phyloP scores from a whole-genome alignment of 1,140 invertebrate genomes.

The Drosophila kepulauana region DNA sequence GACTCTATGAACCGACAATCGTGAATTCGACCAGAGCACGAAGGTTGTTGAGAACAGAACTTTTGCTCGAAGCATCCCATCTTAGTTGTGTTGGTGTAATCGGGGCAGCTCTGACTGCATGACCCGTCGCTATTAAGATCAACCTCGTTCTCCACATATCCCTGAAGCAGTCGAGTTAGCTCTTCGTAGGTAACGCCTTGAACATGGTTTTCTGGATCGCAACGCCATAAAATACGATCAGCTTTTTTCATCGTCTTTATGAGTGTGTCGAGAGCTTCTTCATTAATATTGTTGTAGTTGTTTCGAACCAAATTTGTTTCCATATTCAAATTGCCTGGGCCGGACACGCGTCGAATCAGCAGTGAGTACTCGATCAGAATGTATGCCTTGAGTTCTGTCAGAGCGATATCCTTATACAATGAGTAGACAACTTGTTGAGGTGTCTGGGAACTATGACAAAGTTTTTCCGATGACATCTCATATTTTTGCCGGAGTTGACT shows the following conservation, averaged over 20 bases:
- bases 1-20: no score
- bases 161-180: not conserved
- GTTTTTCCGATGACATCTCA: not conserved
- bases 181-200: not conserved
- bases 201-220: not conserved
- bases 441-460: not conserved
- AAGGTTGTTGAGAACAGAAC: not conserved
- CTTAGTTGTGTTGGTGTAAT: not conserved
- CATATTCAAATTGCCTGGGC: no score
- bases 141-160: not conserved
- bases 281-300: not conserved
- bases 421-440: not conserved
- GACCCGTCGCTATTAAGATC: not conserved
- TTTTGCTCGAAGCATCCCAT: not conserved
- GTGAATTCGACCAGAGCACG: not conserved
- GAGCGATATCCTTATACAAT: not conserved
- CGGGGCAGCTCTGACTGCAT: not conserved
- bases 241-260: not conserved
- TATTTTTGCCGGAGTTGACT: not conserved
- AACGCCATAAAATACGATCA: not conserved
- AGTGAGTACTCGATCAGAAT: not conserved
- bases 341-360: no score
- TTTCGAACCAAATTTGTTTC: not conserved
- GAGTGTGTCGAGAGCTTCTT: not conserved
- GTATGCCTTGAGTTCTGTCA: not conserved